phyloP scores from a whole-genome alignment of 2,888 invertebrate genomes.

The Poecilus cupreus region DNA sequence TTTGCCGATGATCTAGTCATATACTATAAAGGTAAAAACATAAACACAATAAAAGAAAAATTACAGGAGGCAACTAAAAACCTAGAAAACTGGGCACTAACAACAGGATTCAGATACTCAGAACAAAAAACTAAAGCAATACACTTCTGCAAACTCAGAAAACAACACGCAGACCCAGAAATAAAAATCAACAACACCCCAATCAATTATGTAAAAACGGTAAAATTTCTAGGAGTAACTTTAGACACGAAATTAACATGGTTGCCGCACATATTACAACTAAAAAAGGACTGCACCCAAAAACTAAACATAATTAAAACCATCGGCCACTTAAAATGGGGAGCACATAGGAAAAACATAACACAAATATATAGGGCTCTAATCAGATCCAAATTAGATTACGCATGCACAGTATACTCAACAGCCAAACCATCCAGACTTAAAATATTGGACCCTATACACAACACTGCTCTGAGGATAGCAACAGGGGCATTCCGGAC shows the following conservation, averaged over 20 bases:
- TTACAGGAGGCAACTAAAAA: too few species aligned
- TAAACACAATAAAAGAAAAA: too few species aligned
- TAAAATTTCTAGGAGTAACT: background rate
- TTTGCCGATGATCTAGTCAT: too few species aligned
- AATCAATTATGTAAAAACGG: background rate
- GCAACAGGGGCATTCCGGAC: slow-evolving; percentile 31
- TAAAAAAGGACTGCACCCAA: background rate
- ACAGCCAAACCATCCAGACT: background rate
- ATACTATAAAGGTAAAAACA: too few species aligned
- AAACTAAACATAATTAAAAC: slow-evolving; percentile 3
- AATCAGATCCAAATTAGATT: background rate
- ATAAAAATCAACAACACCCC: background rate
- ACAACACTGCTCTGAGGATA: too few species aligned
- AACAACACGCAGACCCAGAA: background rate
- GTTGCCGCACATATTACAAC: background rate
- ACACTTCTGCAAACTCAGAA: background rate
- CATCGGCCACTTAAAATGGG: too few species aligned
- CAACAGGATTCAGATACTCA: background rate
- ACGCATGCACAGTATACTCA: slow-evolving; percentile 6
- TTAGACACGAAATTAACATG: background rate
- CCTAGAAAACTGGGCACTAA: background rate
- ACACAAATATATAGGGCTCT: too few species aligned
- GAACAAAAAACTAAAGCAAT: too few species aligned
- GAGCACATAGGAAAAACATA: slow-evolving; percentile 5
- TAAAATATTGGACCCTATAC: slow-evolving; percentile 19